Evolutionary conservation across 2,888 invertebrate genomes (phyloP), one percentile per base, ranked within the genome.

Genomic region (Drosophila nr. medialis): DNA sequence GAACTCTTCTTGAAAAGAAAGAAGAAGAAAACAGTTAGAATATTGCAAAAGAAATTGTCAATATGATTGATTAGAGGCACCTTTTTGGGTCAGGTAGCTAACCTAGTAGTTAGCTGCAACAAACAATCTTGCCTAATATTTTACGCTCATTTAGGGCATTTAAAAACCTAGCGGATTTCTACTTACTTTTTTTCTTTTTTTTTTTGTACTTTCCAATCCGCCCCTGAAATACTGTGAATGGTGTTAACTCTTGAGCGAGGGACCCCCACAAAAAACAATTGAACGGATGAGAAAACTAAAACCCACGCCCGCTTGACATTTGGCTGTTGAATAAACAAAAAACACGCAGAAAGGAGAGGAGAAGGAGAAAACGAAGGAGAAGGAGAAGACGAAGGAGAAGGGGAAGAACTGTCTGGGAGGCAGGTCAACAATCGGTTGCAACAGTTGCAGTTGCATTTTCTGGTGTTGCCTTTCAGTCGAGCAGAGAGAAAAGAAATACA

Each of bases 121-220:
- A 29, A 21, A 66, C 77, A 85, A 78, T 78, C 75, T 88, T 83
- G 81, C 81, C 81, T 80, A 86, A 89, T 90, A 90, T 89, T 88
- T 90, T 88, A 89, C 80, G 88, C 90, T 81, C 84, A 90, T 90
- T 87, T 87, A 78, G 79, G 77, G 88, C 66, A 86, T 85, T 45
- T 85, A 81, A 70, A 77, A 66, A 76, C 72, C 58, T 77, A 79
- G 72, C 79, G 76, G 84, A 80, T 80, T 84, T 63, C 54, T 64
- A 38, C 51, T 63, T 68, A 50, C 51, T 36, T 5, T 11, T 11
- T n/a, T 18, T 51, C 15, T 29, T 0, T 32, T 10, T 32, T 32
- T 11, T n/a, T 24, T 50, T 38, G 27, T 45, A 49, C 49, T 38
- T 30, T 49, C 30, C 21, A 54, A 38, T 51, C 70, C 69, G 64